Base-by-base conservation (phyloP, 2,888 invertebrate genomes). In the Heliconius charithonia region DNA sequence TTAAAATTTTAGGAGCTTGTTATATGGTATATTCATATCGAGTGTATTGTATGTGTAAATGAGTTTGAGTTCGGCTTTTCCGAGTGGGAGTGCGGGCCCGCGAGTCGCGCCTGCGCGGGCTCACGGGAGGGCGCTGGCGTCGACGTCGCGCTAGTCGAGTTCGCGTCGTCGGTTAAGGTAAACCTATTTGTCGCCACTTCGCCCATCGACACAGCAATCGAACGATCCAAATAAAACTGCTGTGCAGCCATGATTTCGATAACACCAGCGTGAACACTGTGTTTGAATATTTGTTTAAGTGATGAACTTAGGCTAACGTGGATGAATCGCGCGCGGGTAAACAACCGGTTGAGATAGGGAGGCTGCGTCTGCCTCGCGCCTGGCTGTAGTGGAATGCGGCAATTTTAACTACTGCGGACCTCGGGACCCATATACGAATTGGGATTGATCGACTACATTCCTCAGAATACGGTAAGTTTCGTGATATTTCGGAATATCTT, bases 391-490 rank as follows among this genome's bases (percentile, higher is more conserved):
- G 94, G 94, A 95, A 95, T 95, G 94, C 94, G 93, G 94, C 91
- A 94, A 94, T 93, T 94, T 94, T 94, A 94, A 93, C 94, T 93
- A 93, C 93, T 93, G 93, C 94, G 91, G 93, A 91, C 91, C 88
- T 90, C 91, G 89, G 91, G 90, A 92, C 90, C 91, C 90, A 90
- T 91, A 91, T 89, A 89, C 87, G 89, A 90, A 89, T 90, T 91
- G 91, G 92, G 90, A 91, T 91, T 90, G 87, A 89, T 88, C 87
- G 87, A 86, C 86, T 88, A 86, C 89, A 86, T 85, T 86, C 84
- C 85, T 84, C 84, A 85, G 85, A 86, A 87, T 88, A 91, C 93
- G 93, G 93, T 93, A 86, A 89, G 92, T 86, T 77, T 22, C 9
- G 37, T 51, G 25, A 51, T 41, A 45, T 59, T 10, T n/a, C 59